Conservation (phyloP, 2,113 vertebrate species). For the Cyprinodon tularosa region DNA sequence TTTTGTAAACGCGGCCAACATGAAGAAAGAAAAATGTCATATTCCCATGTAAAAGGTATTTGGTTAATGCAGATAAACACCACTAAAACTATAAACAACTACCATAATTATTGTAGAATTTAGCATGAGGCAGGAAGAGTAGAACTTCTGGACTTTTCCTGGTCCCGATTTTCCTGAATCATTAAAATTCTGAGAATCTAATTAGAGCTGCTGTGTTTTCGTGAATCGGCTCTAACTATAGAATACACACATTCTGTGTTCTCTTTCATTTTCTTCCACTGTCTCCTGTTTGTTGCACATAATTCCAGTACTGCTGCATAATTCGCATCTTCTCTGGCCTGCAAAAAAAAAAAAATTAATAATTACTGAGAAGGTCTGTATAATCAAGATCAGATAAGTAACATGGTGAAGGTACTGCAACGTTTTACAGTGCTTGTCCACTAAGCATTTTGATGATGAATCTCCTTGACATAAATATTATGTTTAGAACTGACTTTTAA, state of each 20-base stretch:
- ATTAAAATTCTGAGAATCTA: background rate
- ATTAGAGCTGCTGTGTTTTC: background rate
- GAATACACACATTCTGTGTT: fast-evolving
- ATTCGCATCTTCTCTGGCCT: slow-evolving; percentile 14
- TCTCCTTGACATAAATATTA: background rate
- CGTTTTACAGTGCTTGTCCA: background rate
- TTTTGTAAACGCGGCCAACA: too few species aligned
- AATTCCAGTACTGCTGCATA: background rate
- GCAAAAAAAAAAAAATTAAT: background rate
- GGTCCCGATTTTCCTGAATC: background rate
- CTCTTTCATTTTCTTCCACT: background rate
- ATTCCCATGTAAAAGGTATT: too few species aligned
- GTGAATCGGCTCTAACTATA: background rate
- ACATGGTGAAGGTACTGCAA: background rate
- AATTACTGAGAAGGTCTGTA: fast-evolving
- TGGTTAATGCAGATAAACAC: background rate
- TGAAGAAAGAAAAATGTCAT: too few species aligned
- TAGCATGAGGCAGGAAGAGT: too few species aligned
- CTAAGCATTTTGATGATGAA: background rate
- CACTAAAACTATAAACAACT: background rate
- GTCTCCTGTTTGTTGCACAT: background rate
- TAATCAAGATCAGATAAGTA: background rate
- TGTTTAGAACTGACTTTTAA: background rate
- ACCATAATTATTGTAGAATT: too few species aligned
- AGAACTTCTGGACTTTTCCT: background rate